Conservation (phyloP, 2,113 vertebrate genomes). For the rat (Rattus norvegicus) region DNA sequence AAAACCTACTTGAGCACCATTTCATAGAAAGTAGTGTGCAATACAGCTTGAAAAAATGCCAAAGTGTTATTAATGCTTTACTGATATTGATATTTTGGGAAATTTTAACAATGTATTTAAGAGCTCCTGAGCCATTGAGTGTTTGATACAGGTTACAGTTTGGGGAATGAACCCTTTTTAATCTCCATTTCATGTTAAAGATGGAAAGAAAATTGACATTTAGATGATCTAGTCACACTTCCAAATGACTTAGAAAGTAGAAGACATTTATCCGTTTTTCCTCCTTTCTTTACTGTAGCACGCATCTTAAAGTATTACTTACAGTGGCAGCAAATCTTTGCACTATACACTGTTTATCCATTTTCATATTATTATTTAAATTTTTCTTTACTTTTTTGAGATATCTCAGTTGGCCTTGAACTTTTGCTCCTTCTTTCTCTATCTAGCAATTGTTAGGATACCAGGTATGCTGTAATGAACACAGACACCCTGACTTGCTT, state of each 20-base stretch:
- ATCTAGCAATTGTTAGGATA: too few relatives aligned
- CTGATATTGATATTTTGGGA: slow-evolving; percentile 34
- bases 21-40: not conserved
- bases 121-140: slow-evolving; percentile 30
- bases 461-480: not conserved
- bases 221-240: not conserved
- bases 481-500: not conserved
- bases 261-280: not conserved
- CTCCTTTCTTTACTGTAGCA: not conserved
- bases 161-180: not conserved
- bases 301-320: slow-evolving; percentile 5
- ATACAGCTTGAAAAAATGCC: slow-evolving; percentile 24
- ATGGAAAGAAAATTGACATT: slow-evolving; percentile 15
- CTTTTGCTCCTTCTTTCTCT: not conserved
- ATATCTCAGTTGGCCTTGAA: not conserved
- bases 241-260: not conserved
- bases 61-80: slow-evolving; percentile 61
- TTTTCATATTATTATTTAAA: not conserved
- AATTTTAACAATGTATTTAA: slow-evolving; percentile 28
- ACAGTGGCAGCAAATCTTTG: not conserved
- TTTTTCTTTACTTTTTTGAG: not conserved
- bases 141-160: not conserved
- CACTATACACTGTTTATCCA: not conserved
- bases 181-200: not conserved
- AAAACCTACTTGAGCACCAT: not conserved